A percentile compares a stretch with the other conserved stretches of the same genome.
These are phyloP conservation scores for Macrosiphum euphorbiae DNA, from an alignment of 2,888 invertebrate genomes.

Conservation along the genomic window DNA sequence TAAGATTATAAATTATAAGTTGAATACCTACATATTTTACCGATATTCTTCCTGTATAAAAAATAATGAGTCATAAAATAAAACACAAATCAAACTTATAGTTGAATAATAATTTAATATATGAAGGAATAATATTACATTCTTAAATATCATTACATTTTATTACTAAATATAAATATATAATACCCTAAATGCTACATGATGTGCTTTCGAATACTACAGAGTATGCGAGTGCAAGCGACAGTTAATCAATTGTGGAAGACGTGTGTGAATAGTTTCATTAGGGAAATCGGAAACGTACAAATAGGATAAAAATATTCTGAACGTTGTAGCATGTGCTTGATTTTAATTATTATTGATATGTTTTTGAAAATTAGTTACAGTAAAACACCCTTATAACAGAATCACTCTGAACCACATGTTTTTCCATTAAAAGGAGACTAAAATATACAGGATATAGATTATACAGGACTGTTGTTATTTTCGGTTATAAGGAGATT, in stretches of 20 bases:
- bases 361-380: slow-evolving; percentile 48
- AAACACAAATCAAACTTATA: slow-evolving; percentile 7
- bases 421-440: too few relatives aligned
- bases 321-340: not conserved
- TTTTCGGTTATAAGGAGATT: too few relatives aligned
- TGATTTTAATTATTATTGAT: slow-evolving; percentile 29
- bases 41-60: not conserved
- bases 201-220: slow-evolving; percentile 24
- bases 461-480: too few relatives aligned
- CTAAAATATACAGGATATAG: too few relatives aligned
- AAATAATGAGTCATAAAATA: slow-evolving; percentile 9
- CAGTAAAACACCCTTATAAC: too few relatives aligned
- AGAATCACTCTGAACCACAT: too few relatives aligned
- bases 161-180: slow-evolving; percentile 19
- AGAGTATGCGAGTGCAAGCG: slow-evolving; percentile 15
- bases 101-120: slow-evolving; percentile 15
- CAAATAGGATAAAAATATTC: not conserved
- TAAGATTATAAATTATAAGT: not conserved
- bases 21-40: not conserved
- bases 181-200: slow-evolving; percentile 26
- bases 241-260: slow-evolving; percentile 32
- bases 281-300: not conserved
- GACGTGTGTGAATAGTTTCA: slow-evolving; percentile 18
- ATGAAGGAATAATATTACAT: slow-evolving; percentile 24
- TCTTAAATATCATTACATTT: slow-evolving; percentile 22